Evolutionary conservation across 2,888 invertebrate genomes (phyloP).

Genomic region (Cheilosia vulpina): DNA sequence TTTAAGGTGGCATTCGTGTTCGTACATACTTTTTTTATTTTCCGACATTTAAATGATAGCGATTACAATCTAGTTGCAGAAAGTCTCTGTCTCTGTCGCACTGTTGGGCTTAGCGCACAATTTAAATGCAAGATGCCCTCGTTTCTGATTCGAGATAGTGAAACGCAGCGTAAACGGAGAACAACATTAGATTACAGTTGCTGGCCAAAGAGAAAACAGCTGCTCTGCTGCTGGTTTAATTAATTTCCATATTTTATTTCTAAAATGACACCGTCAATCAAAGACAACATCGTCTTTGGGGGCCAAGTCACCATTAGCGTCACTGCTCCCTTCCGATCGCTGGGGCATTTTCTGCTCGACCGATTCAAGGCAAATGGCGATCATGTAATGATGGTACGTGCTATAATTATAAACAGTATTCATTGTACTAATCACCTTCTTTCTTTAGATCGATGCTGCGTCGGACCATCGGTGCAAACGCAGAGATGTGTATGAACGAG

Average conservation of each 20-base stretch:
- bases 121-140: too few relatives aligned
- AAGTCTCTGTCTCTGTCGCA: too few relatives aligned
- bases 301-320: constrained; percentile 77
- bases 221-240: too few relatives aligned
- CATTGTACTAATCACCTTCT: neutral
- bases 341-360: constrained; percentile 85
- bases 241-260: neutral
- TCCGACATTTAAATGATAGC: neutral
- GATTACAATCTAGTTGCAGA: neutral
- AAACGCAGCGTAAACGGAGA: too few relatives aligned
- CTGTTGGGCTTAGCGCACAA: too few relatives aligned
- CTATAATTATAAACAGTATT: neutral
- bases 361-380: constrained; percentile 85
- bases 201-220: too few relatives aligned
- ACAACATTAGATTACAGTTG: too few relatives aligned
- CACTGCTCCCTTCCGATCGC: constrained; percentile 79
- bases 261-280: constrained; percentile 78
- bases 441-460: constrained; percentile 80
- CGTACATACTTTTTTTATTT: too few relatives aligned
- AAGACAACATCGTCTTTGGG: constrained; percentile 82
- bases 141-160: too few relatives aligned
- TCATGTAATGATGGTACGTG: constrained; percentile 84
- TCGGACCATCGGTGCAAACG: constrained; percentile 79
- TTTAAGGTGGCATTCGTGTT: too few relatives aligned
- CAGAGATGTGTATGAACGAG: constrained; percentile 78